Evolutionary conservation across 37 sponge, comb jelly and placozoan species (phyloP).

Genomic region (Halisarca cf. caerulea): DNA sequence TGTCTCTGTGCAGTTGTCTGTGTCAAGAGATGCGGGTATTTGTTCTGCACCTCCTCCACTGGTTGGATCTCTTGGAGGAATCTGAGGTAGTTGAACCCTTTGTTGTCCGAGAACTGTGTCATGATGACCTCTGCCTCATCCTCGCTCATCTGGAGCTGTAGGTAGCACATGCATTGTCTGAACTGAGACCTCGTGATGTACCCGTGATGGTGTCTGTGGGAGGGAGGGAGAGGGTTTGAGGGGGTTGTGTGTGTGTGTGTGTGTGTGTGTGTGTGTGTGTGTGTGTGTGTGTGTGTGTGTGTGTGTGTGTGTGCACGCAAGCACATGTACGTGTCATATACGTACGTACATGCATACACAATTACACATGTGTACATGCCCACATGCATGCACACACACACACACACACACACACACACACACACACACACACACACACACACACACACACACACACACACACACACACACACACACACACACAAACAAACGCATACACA

Average conservation of each 20-base stretch:
- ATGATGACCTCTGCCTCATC: slow-evolving; percentile 40
- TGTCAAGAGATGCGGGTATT: slow-evolving; percentile 35
- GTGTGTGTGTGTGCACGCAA: no score
- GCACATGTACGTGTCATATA: background rate
- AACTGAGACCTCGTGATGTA: slow-evolving; percentile 61
- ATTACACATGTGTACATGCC: slow-evolving; percentile 26
- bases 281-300: no score
- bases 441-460: slow-evolving; percentile 22
- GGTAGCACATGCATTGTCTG: slow-evolving; percentile 69
- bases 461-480: slow-evolving; percentile 11
- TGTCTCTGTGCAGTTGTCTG: background rate
- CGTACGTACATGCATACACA: slow-evolving; percentile 21
- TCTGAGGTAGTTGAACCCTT: slow-evolving; percentile 80
- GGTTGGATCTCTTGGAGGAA: slow-evolving; percentile 77
- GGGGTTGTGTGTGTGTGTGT: no score
- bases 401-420: slow-evolving; percentile 6
- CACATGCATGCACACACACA: no score
- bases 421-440: slow-evolving; percentile 29
- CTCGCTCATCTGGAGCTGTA: slow-evolving; percentile 40
- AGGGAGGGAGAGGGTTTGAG: background rate
- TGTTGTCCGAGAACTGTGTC: slow-evolving; percentile 54
- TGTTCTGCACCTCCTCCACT: slow-evolving; percentile 39
- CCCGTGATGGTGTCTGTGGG: slow-evolving; percentile 41
- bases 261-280: no score
- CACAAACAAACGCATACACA: no score